Base-by-base conservation (phyloP, 2,888 invertebrate species). In the Iphiclides podalirius region DNA sequence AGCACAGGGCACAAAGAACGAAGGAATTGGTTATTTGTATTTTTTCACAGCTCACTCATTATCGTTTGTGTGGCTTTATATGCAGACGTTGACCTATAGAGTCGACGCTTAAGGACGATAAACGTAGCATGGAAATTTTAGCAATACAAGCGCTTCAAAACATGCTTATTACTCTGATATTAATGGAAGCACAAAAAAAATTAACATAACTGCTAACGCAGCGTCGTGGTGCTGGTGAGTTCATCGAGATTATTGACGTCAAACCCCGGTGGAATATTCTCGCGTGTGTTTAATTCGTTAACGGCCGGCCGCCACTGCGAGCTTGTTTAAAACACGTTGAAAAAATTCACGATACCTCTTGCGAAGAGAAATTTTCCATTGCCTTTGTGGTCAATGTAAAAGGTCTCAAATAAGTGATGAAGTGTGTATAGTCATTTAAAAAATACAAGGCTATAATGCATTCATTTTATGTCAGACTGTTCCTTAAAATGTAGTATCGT, bases 231-330 rank as follows among this genome's bases (percentile, higher is more conserved):
- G n/a, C n/a, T n/a, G n/a, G 8, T 28, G 16, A 28, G 28, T 40
- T 34, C 34, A 42, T 42, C 33, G 33, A 9, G 28, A 33, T n/a
- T 33, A 20, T 31, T 42, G 42, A 42, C 42, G 42, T 42, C 42
- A 42, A 42, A 33, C 11, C n/a, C 6, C 2, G 13, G 12, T 17
- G 28, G 42, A 42, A 42, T 12, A 17, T 42, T 42, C 34, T 17
- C 6, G 31, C 1, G 13, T 34, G 17, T 15, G 11, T 28, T 13
- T 31, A 31, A 41, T 41, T 20, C 12, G 13, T 17, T 42, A 4
- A 42, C 20, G 1, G 16, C 11, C 17, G 33, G 13, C 11, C 20
- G 20, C 6, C 20, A 20, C n/a, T n/a, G n/a, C n/a, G n/a, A n/a
- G n/a, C n/a, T n/a, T n/a, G 34, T 34, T 12, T 7, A n/a, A n/a